phyloP scores from a whole-genome alignment of 2,888 invertebrate species.

The Chloroclystis v-ata region DNA sequence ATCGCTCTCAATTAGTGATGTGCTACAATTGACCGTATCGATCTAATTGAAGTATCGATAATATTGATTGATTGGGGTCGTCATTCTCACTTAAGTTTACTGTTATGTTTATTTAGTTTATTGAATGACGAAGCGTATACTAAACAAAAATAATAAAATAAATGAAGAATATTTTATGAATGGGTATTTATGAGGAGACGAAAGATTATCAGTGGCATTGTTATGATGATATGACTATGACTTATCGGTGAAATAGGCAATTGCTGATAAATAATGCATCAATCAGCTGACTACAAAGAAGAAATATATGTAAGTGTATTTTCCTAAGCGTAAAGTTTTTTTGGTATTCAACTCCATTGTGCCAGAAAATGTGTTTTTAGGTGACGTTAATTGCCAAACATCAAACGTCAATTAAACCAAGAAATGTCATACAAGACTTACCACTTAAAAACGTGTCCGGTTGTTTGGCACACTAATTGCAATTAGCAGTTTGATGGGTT shows the following conservation, averaged over 20 bases:
- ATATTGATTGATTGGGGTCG: slow-evolving; percentile 71
- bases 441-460: slow-evolving; percentile 39
- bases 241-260: too few relatives aligned
- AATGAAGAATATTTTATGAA: too few relatives aligned
- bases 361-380: not conserved
- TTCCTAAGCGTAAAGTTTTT: too few relatives aligned
- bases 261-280: too few relatives aligned
- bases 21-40: slow-evolving; percentile 61
- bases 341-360: not conserved
- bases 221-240: too few relatives aligned
- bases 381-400: slow-evolving; percentile 25
- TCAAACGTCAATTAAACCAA: slow-evolving; percentile 30
- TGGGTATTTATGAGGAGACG: too few relatives aligned
- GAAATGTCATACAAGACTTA: slow-evolving; percentile 30
- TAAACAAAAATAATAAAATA: too few relatives aligned
- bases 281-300: too few relatives aligned
- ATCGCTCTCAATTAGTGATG: slow-evolving; percentile 49
- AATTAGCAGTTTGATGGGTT: slow-evolving; percentile 41
- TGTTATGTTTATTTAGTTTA: slow-evolving; percentile 5
- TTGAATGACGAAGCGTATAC: not conserved
- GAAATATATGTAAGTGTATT: too few relatives aligned
- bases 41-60: slow-evolving; percentile 33
- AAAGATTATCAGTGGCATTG: too few relatives aligned
- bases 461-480: slow-evolving; percentile 48
- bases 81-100: slow-evolving; percentile 25